Evolutionary conservation across 2,113 vertebrate species (phyloP).

Genomic region (Catharus minimus): DNA sequence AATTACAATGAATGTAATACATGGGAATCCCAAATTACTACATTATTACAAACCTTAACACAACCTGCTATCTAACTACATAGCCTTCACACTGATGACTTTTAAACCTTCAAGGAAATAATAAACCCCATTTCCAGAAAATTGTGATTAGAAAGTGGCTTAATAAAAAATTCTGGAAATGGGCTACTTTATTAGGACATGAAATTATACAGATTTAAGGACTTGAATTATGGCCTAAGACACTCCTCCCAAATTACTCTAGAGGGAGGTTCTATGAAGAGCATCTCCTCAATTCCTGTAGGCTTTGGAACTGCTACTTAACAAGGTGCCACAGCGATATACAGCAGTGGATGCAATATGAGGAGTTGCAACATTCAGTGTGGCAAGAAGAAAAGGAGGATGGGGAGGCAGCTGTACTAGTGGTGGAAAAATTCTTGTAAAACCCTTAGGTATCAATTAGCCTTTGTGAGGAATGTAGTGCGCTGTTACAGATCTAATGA

Average conservation of each 20-base stretch:
- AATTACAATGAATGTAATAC: neutral
- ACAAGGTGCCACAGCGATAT: neutral
- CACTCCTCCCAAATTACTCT: neutral
- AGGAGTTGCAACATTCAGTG: neutral
- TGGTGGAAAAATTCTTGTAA: neutral
- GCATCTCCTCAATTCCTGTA: neutral
- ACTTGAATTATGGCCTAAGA: neutral
- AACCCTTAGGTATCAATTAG: neutral
- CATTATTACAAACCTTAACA: neutral
- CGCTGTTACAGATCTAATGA: neutral
- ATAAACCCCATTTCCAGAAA: neutral
- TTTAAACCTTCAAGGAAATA: slow-evolving; percentile 7
- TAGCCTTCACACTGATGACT: neutral
- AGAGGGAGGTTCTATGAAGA: neutral
- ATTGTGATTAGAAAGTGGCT: neutral
- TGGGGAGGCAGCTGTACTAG: neutral
- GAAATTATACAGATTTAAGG: neutral
- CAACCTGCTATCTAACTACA: neutral
- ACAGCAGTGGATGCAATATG: rapidly evolving
- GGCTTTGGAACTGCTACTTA: neutral
- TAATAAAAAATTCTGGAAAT: neutral
- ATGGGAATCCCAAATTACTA: neutral
- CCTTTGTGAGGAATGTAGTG: neutral
- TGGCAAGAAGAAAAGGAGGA: neutral
- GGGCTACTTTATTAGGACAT: neutral